These are phyloP conservation scores for Lycodopsis pacificus DNA, from an alignment of 2,797 vertebrate species.

Conservation along the genomic window DNA sequence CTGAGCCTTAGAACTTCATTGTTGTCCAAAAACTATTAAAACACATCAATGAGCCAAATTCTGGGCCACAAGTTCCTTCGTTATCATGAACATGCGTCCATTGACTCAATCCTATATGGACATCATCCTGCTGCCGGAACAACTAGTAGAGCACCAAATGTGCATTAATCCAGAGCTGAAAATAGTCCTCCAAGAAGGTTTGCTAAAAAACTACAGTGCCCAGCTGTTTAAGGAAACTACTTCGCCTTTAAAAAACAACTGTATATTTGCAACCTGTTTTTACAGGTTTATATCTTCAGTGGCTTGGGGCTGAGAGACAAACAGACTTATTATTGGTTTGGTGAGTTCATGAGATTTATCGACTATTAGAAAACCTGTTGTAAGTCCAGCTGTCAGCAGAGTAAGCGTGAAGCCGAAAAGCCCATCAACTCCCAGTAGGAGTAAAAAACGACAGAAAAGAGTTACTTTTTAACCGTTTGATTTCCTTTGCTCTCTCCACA, in stretches of 20 bases:
- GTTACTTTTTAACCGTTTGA: neutral
- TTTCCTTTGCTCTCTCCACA: slow-evolving; percentile 65
- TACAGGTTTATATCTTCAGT: neutral
- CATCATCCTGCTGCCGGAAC: neutral
- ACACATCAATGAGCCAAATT: slow-evolving; percentile 25
- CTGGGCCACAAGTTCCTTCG: neutral
- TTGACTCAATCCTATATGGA: slow-evolving; percentile 7
- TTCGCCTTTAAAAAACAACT: neutral
- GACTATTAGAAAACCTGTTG: neutral
- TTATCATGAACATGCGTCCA: neutral
- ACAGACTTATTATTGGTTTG: neutral
- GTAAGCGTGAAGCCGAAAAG: neutral
- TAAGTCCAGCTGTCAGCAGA: neutral
- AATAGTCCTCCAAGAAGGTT: neutral
- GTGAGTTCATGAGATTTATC: neutral
- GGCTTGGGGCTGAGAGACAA: neutral
- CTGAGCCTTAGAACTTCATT: neutral
- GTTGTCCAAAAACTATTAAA: slow-evolving; percentile 33
- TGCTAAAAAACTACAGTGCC: too few species aligned
- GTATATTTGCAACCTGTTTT: neutral
- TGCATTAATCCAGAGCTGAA: neutral
- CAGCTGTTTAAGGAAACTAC: neutral
- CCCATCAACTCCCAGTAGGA: neutral
- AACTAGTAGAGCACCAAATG: neutral
- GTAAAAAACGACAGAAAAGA: neutral